These are phyloP conservation scores for Acanthaster planci DNA, from an alignment of 35 echinoderm and acorn worm genomes.

Conservation along the genomic window DNA sequence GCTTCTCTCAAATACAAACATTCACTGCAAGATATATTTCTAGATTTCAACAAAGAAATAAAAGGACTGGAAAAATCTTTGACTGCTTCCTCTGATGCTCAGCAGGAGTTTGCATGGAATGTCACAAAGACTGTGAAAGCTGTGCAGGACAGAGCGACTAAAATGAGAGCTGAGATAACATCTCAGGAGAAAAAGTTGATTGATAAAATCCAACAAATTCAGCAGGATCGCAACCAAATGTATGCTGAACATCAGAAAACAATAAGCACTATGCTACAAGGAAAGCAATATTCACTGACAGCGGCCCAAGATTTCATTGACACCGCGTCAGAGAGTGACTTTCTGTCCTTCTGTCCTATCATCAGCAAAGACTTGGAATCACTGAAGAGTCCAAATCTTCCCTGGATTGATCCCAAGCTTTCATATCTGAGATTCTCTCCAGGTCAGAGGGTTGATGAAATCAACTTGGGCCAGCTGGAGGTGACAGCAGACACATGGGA, in stretches of 20 bases:
- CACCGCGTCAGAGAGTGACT: background rate
- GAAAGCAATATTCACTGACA: background rate
- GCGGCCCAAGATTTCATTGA: background rate
- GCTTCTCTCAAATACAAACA: conserved; percentile 3
- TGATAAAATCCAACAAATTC: background rate
- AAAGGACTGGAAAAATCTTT: background rate
- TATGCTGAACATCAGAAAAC: background rate
- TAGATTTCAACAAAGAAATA: background rate
- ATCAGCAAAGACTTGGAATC: background rate
- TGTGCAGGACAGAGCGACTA: background rate
- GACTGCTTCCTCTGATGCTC: background rate
- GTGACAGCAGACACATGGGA: too few relatives aligned
- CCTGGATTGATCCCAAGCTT: too few relatives aligned
- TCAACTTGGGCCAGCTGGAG: too few relatives aligned
- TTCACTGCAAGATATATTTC: background rate
- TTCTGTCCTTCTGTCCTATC: background rate
- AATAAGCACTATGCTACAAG: background rate
- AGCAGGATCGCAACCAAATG: background rate
- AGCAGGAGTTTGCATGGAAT: background rate
- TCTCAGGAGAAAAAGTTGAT: background rate
- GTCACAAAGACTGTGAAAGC: background rate
- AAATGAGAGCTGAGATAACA: background rate
- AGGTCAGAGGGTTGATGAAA: too few relatives aligned
- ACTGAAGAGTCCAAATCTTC: too few relatives aligned
- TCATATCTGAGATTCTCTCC: too few relatives aligned